Conservation (phyloP, 1,140 invertebrate genomes). For the Lordiphosa stackelbergi region DNA sequence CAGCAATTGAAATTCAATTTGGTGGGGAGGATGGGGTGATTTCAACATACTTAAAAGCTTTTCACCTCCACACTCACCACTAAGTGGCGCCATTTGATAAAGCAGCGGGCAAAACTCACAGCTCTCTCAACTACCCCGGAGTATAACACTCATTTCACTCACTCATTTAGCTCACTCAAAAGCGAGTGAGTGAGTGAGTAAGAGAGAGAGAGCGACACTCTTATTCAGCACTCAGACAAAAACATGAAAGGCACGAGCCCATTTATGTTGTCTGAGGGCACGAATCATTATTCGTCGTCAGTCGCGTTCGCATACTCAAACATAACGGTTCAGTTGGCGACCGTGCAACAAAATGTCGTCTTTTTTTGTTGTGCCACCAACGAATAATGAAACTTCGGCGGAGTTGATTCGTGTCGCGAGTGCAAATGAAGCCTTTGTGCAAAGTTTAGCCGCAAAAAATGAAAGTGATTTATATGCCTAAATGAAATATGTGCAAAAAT, state of each 20-base stretch:
- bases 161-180: constrained; percentile 16
- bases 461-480: constrained; percentile 68
- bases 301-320: constrained; percentile 74
- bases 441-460: constrained; percentile 59
- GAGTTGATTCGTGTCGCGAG: constrained; percentile 6
- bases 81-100: constrained; percentile 45
- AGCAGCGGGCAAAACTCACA: constrained; percentile 33
- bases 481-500: constrained; percentile 54
- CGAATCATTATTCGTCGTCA: constrained; percentile 59
- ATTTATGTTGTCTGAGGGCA: constrained; percentile 58
- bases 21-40: not conserved
- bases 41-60: constrained; percentile 23
- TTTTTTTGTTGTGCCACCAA: constrained; percentile 11
- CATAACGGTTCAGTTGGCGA: constrained; percentile 68
- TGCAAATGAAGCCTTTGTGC: constrained; percentile 58
- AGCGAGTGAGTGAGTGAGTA: too few species aligned
- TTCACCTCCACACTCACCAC: constrained; percentile 28
- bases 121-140: not conserved
- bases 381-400: too few species aligned
- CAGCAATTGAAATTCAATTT: constrained; percentile 4
- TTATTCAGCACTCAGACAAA: too few species aligned
- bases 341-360: constrained; percentile 23
- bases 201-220: too few species aligned
- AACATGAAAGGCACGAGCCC: constrained; percentile 14
- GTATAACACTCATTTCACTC: constrained; percentile 16